These are phyloP conservation scores for Geodia barretti DNA, from an alignment of 37 sponge, comb jelly and placozoan species.

Conservation along the genomic window DNA sequence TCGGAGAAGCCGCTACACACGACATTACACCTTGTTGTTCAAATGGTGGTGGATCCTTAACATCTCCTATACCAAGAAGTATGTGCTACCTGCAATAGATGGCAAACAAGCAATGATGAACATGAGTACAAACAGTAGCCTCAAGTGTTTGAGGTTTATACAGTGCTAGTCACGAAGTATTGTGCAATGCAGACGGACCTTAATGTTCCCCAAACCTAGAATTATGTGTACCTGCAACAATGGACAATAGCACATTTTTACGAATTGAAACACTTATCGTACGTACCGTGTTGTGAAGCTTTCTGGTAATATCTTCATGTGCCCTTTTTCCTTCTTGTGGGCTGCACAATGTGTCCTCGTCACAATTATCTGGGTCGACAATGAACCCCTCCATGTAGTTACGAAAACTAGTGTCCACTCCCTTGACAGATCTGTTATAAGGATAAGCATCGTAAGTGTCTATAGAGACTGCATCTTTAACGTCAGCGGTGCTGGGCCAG, in stretches of 20 bases:
- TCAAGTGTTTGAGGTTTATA: too few species aligned
- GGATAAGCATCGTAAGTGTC: neutral
- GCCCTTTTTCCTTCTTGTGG: too few species aligned
- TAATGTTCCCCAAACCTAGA: neutral
- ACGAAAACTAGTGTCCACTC: neutral
- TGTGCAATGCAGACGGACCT: too few species aligned
- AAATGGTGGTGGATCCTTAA: too few species aligned
- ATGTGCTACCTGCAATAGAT: neutral
- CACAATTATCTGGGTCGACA: neutral
- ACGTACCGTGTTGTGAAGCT: too few species aligned
- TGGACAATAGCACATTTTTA: neutral
- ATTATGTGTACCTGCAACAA: neutral
- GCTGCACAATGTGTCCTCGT: neutral
- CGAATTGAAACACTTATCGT: neutral
- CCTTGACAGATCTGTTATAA: neutral
- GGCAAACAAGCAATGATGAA: too few species aligned
- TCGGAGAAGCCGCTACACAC: slow-evolving; percentile 63
- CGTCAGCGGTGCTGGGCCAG: neutral
- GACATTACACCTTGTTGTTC: slow-evolving; percentile 18
- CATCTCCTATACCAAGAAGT: too few species aligned
- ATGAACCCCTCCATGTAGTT: slow-evolving; percentile 2
- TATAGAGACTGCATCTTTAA: neutral
- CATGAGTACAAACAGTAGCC: too few species aligned
- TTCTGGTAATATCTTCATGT: too few species aligned
- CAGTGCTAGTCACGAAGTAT: too few species aligned